A percentile compares a stretch with the other conserved stretches of the same genome.
phyloP scores from a whole-genome alignment of 1,140 invertebrate genomes.

The Sweltsa coloradensis region DNA sequence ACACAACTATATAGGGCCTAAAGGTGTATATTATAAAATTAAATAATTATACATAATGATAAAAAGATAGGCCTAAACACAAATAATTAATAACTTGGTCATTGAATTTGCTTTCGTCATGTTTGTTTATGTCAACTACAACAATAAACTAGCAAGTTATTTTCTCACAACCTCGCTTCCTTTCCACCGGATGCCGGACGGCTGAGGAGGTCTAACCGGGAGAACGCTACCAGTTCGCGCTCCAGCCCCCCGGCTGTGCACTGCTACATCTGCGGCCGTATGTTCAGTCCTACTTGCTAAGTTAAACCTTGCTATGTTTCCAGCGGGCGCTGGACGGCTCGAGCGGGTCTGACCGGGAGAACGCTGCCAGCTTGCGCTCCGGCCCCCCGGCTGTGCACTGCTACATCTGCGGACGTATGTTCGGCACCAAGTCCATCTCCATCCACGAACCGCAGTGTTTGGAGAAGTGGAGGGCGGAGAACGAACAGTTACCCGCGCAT shows the following conservation, averaged over 20 bases:
- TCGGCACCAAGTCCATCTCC: conserved; percentile 52
- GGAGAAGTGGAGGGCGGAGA: conserved; percentile 60
- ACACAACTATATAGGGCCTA: not conserved
- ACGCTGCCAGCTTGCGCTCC: not conserved
- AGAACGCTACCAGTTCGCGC: conserved; percentile 23
- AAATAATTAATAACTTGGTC: no score
- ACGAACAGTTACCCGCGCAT: conserved; percentile 44
- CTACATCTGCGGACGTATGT: conserved; percentile 62
- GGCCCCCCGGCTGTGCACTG: conserved; percentile 38
- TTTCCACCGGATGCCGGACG: conserved; percentile 5
- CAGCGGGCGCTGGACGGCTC: not conserved
- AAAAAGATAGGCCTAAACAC: no score
- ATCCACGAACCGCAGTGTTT: conserved; percentile 70
- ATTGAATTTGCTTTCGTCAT: not conserved
- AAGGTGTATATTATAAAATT: not conserved
- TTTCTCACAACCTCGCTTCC: not conserved
- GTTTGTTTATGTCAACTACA: not conserved
- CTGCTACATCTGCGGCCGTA: conserved; percentile 39
- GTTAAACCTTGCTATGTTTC: not conserved
- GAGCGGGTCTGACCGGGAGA: no score
- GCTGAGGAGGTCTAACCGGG: not conserved
- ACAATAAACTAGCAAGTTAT: not conserved
- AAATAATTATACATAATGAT: not conserved
- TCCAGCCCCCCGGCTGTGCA: conserved; percentile 27
- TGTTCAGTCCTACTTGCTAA: conserved; percentile 24